Evolutionary conservation across 2,113 vertebrate species (phyloP).

Genomic region (Forbesichthys papilliferus): DNA sequence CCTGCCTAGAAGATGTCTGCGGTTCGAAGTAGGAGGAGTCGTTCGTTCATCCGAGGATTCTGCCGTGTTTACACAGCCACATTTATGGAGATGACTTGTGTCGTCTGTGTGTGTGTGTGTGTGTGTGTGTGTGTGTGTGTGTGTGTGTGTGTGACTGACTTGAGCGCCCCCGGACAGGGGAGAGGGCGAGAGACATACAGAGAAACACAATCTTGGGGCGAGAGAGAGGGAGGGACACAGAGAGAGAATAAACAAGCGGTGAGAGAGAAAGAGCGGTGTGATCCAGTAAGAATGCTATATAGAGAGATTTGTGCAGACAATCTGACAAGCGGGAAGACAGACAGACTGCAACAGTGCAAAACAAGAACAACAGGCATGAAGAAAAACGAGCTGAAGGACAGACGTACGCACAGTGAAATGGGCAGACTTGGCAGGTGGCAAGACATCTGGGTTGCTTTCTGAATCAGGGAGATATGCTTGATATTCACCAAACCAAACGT

Average conservation of each 20-base stretch:
- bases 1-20: constrained; percentile 35
- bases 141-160: constrained; percentile 19
- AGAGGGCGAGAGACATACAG: constrained; percentile 19
- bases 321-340: background rate
- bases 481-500: background rate
- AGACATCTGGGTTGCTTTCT: background rate
- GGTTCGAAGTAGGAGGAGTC: constrained; percentile 30
- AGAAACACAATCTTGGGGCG: background rate
- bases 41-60: constrained; percentile 36
- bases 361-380: no score
- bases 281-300: background rate
- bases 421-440: background rate
- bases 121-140: background rate
- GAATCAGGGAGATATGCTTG: background rate
- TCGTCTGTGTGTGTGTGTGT: constrained; percentile 32
- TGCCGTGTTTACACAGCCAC: constrained; percentile 39
- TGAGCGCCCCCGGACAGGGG: background rate
- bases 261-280: constrained; percentile 51
- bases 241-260: background rate
- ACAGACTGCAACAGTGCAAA: no score
- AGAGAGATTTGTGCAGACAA: background rate
- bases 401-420: no score
- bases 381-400: no score
- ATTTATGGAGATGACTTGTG: constrained; percentile 35
- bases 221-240: background rate